These are phyloP conservation scores for Platysternon megacephalum DNA, from an alignment of 2,113 vertebrate species.

Conservation along the genomic window DNA sequence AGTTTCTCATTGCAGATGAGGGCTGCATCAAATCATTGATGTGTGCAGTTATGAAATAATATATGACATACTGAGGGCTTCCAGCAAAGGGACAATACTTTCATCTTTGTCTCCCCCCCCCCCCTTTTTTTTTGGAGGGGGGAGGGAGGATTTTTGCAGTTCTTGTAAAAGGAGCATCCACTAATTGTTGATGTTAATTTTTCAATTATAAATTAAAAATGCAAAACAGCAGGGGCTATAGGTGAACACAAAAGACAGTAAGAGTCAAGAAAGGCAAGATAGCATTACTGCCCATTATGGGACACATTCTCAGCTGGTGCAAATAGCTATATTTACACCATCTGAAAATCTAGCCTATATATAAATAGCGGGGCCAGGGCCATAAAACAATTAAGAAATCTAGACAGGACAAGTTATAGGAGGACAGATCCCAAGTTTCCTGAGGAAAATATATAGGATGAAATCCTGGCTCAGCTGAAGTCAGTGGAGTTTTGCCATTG, in stretches of 20 bases:
- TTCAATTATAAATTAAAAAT: neutral
- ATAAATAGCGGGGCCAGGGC: neutral
- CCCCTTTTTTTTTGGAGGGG: neutral
- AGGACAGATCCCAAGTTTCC: neutral
- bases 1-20: neutral
- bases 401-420: neutral
- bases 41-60: neutral
- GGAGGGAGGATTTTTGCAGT: constrained; percentile 8
- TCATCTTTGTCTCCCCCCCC: neutral
- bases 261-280: neutral
- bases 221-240: neutral
- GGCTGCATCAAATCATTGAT: neutral
- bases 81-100: neutral
- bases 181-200: neutral
- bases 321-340: neutral
- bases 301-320: neutral
- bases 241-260: neutral
- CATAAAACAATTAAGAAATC: neutral
- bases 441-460: neutral
- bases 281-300: neutral
- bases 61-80: neutral
- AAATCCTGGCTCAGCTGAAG: neutral
- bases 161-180: neutral
- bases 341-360: neutral
- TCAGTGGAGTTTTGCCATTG: neutral